Evolutionary conservation across 2,888 invertebrate species (phyloP).

Genomic region (Cenopis cana): DNA sequence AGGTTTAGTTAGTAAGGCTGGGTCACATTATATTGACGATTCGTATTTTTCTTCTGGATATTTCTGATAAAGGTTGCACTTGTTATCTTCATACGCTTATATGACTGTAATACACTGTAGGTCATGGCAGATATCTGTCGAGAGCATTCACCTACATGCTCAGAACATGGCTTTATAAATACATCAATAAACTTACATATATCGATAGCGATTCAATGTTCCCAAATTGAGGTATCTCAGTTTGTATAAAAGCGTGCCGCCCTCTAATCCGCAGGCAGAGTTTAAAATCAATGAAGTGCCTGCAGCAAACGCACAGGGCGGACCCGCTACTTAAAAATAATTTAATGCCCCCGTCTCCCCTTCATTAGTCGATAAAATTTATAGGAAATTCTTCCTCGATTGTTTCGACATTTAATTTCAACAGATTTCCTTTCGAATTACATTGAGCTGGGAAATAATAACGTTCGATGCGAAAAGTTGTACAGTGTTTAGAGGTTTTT

Average conservation of each 20-base stretch:
- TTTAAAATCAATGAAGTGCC: slow-evolving; percentile 67
- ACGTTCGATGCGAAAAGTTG: neutral
- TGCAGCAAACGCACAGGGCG: slow-evolving; percentile 51
- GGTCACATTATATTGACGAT: too few relatives aligned
- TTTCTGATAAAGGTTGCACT: too few relatives aligned
- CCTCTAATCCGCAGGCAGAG: slow-evolving; percentile 47
- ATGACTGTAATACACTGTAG: too few relatives aligned
- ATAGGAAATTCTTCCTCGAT: slow-evolving; percentile 62
- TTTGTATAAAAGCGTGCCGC: slow-evolving; percentile 20
- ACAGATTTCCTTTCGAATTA: slow-evolving; percentile 48
- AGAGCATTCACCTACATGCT: neutral
- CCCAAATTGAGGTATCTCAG: slow-evolving; percentile 1
- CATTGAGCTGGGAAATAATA: slow-evolving; percentile 43
- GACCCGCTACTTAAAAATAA: slow-evolving; percentile 68
- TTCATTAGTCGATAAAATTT: slow-evolving; percentile 66
- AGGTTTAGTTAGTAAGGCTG: too few relatives aligned
- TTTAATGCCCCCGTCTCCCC: slow-evolving; percentile 59
- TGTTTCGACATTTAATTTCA: slow-evolving; percentile 59
- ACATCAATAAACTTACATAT: neutral
- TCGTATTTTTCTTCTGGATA: too few relatives aligned
- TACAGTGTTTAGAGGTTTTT: neutral
- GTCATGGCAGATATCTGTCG: too few relatives aligned
- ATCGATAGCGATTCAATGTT: slow-evolving; percentile 9
- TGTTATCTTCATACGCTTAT: too few relatives aligned
- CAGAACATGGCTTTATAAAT: neutral